Base-by-base conservation (phyloP, 2,888 invertebrate genomes). In the Cotesia congregata region DNA sequence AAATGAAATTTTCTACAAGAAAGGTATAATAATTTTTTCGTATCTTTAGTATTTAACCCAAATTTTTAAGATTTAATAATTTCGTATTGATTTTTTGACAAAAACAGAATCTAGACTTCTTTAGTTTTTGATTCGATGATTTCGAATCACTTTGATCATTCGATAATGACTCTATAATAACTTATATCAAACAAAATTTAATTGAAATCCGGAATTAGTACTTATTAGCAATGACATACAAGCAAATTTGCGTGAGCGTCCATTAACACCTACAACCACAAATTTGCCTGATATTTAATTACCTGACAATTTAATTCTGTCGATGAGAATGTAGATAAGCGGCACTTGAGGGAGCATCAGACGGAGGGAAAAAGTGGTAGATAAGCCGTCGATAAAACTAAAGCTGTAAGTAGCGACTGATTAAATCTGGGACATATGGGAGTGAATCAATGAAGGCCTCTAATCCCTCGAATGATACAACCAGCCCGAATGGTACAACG, bases 361-460 rank as follows among this genome's bases (percentile, higher is more conserved):
- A 30, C 30, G 12, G 30, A 30, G 67, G 50, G 67, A 68, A 50
- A 50, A 50, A 50, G 50, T 50, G 65, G 74, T 30, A 30, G 30
- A 30, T 30, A 30, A 30, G 3, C 62, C 67, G 68, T 76, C 77
- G 82, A 81, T 81, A 78, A 75, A 80, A 65, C 40, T 80, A 83
- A 79, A 85, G 83, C 83, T 83, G 82, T 86, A 86, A 88, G 88
- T 87, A 88, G 83, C 79, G 85, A 83, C 86, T 87, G 89, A 89
- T 89, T 89, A 88, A 89, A 89, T 89, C 88, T 88, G 83, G 86
- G 87, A 87, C 89, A 89, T 89, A 88, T 89, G 89, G 80, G 88
- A 85, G 82, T 81, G 83, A 86, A 87, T 88, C 87, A 88, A 87
- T 86, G 86, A 83, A 80, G 80, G 50, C 12, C 50, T 30, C 30